These are phyloP conservation scores for Petrocephalus zakoni DNA, from an alignment of 2,113 vertebrate species.

Conservation along the genomic window DNA sequence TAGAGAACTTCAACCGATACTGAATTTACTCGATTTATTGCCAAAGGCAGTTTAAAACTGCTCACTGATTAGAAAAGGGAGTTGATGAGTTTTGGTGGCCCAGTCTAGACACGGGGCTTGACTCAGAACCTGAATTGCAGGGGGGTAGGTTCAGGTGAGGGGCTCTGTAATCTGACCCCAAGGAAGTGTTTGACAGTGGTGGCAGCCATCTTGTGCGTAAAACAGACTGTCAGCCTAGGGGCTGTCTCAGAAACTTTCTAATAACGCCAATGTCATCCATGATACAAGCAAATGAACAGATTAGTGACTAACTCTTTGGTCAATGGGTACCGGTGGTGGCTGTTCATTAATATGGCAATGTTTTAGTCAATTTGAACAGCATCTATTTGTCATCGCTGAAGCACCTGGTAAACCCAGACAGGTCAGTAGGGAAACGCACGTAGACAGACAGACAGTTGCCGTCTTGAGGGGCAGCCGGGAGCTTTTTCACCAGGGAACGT, in stretches of 20 bases:
- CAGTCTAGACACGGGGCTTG: background rate
- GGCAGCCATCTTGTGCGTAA: conserved; percentile 50
- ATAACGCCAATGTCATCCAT: conserved; percentile 33
- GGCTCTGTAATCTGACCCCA: background rate
- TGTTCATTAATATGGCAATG: background rate
- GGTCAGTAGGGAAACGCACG: background rate
- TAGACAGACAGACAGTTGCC: background rate
- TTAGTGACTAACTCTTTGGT: background rate
- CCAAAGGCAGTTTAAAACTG: background rate
- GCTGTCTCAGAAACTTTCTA: conserved; percentile 22
- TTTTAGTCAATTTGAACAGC: background rate
- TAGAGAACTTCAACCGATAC: background rate
- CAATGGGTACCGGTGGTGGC: background rate
- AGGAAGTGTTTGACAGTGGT: conserved; percentile 51
- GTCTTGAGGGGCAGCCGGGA: background rate
- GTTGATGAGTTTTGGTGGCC: background rate
- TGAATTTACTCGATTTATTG: background rate
- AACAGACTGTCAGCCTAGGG: conserved; percentile 45
- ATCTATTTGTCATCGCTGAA: background rate
- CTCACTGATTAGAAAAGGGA: background rate
- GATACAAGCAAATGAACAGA: conserved; percentile 33
- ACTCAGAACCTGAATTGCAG: background rate
- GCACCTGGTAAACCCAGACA: background rate
- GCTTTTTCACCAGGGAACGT: background rate
- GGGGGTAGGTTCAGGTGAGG: background rate